Evolutionary conservation across 2,888 invertebrate species (phyloP), one percentile per base, ranked within the genome.

Genomic region (Andrena minutula): DNA sequence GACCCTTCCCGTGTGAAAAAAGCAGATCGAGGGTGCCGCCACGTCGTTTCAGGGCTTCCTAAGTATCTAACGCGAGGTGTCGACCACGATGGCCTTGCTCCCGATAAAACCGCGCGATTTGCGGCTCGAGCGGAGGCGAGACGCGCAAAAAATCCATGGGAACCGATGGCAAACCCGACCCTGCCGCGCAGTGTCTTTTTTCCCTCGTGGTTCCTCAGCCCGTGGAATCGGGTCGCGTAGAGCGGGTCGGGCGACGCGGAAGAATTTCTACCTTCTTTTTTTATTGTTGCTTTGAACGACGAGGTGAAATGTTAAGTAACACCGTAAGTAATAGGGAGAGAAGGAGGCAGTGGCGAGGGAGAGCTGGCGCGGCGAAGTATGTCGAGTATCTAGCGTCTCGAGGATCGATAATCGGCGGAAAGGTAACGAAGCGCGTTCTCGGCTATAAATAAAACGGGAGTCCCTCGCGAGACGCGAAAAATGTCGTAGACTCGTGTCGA

Each of bases 61-160:
- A 82, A 83, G 83, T 82, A 82, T 64, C 68, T 49, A 32, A 49
- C 51, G 71, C 68, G 79, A 79, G 84, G 79, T 86, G 82, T 79
- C 65, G 77, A 75, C 73, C 66, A 41, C 82, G 85, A 75, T 82
- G 85, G 72, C 86, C 79, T 84, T 87, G 86, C 88, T 84, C 83
- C 83, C 85, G 89, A 89, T 89, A 88, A 86, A 89, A 84, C 86
- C 65, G 51, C 61, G 66, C 74, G 82, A 83, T 82, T 75, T 75
- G 83, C 73, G 74, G 78, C 82, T 68, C 69, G 28, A 70, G 64
- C 60, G 49, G 61, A 73, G 68, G 35, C 82, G 77, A 75, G 23
- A 10, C 41, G 74, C 28, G 81, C 61, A 82, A 82, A 82, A 82
- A 77, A 72, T 65, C 71, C 58, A 30, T 79, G 79, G 79, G 79